Base-by-base conservation (phyloP, 2,797 vertebrate genomes). In the Dermochelys coriacea region DNA sequence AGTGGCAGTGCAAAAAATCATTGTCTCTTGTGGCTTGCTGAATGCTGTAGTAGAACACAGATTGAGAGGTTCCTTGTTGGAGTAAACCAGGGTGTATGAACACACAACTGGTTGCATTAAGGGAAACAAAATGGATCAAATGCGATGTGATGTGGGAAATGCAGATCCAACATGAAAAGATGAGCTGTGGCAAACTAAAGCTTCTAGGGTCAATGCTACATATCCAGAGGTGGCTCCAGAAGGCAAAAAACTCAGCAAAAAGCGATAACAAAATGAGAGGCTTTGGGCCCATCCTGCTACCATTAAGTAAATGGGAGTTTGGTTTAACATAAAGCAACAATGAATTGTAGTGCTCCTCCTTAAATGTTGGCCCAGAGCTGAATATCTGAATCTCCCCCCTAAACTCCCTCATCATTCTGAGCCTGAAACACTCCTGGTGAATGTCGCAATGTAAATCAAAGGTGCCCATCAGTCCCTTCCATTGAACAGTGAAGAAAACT, bases 321-420 rank as follows among this genome's bases (percentile, higher is more conserved):
- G 16, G 5, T 51, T 55, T 21, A 23, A 68, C 37, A 3, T n/a
- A 2, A 1, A 61, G 50, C n/a, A 82, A 64, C 49, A 16, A 1
- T 27, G 14, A 75, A 47, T 16, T 27, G 74, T 34, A 6, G 64
- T 37, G 71, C 64, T 85, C 21, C 34, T 9, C 23, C 57, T 27
- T 59, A 37, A 57, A 81, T n/a, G 57, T 88, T 82, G n/a, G 45
- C 12, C 8, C 0, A 1, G 59, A 52, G 41, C 31, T n/a, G n/a
- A n/a, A n/a, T n/a, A n/a, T n/a, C 61, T 37, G 45, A 0, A 0
- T 77, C 10, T 12, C 12, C 18, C 51, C 10, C 6, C 21, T 21
- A 74, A 68, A 49, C 2, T 3, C n/a, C 29, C 47, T 55, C 51
- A 82, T 51, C 34, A 10, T 41, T 31, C 54, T n/a, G 45, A 47